Evolutionary conservation across 1,140 invertebrate genomes (phyloP).

Genomic region (Drosophila punjabiensis): DNA sequence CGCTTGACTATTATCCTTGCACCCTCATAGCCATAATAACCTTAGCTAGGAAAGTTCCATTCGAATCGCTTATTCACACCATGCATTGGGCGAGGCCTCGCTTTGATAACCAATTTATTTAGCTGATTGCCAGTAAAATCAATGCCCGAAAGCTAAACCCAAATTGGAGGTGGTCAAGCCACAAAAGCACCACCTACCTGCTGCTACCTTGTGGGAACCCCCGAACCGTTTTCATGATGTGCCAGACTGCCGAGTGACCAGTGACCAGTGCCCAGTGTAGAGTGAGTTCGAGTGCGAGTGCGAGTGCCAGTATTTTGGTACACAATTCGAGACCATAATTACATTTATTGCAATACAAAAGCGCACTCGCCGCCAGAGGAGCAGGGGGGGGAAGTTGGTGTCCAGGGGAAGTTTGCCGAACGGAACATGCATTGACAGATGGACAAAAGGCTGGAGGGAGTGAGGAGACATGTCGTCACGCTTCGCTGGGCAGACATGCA

Average conservation of each 20-base stretch:
- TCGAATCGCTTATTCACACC: slow-evolving; percentile 5
- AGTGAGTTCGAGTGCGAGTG: slow-evolving; percentile 3
- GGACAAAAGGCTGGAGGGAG: slow-evolving; percentile 36
- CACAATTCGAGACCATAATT: slow-evolving; percentile 77
- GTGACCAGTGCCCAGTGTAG: slow-evolving; percentile 27
- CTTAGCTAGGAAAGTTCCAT: background rate
- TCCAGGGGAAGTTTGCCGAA: slow-evolving; percentile 33
- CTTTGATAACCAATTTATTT: slow-evolving; percentile 51
- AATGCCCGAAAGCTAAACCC: slow-evolving; percentile 44
- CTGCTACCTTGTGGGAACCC: slow-evolving; percentile 14
- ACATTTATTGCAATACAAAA: slow-evolving; percentile 77
- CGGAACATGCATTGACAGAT: slow-evolving; percentile 54
- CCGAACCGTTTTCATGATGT: slow-evolving; percentile 19
- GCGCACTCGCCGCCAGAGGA: slow-evolving; percentile 23
- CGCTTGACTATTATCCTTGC: slow-evolving; percentile 7
- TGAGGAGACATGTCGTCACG: slow-evolving; percentile 76
- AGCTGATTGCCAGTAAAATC: slow-evolving; percentile 43
- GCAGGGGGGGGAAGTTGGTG: slow-evolving; percentile 23
- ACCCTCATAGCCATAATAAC: background rate
- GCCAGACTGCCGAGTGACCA: slow-evolving; percentile 23
- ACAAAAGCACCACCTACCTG: slow-evolving; percentile 33
- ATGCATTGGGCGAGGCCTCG: slow-evolving; percentile 10
- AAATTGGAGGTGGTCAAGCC: slow-evolving; percentile 47
- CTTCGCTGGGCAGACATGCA: slow-evolving; percentile 75
- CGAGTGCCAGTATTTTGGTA: slow-evolving; percentile 54